These are phyloP conservation scores for Sarcophaga peregrina DNA, from an alignment of 1,140 invertebrate species.

Conservation along the genomic window DNA sequence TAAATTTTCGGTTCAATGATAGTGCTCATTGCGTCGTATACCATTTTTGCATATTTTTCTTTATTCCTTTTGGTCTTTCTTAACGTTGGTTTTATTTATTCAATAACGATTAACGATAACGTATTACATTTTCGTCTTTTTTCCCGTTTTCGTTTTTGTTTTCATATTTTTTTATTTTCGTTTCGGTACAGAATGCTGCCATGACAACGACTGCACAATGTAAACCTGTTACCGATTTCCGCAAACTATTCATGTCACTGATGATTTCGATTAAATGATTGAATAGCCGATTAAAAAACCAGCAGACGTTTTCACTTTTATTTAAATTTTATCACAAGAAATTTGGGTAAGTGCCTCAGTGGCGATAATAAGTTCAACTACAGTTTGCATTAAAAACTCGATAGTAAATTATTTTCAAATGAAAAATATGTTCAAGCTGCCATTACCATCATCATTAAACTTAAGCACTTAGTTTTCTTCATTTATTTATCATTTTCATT, in stretches of 20 bases:
- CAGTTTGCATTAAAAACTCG: neutral
- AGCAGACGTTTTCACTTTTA: slow-evolving; percentile 94
- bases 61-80: no score
- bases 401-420: neutral
- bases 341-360: slow-evolving; percentile 83
- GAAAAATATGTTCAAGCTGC: no score
- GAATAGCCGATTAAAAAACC: slow-evolving; percentile 95
- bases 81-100: no score
- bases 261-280: slow-evolving; percentile 97
- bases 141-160: neutral
- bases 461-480: neutral
- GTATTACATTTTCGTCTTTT: neutral
- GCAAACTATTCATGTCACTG: slow-evolving; percentile 97
- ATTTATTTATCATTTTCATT: neutral
- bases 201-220: slow-evolving; percentile 94
- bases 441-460: neutral
- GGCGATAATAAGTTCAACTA: neutral
- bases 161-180: neutral
- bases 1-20: no score
- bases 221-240: slow-evolving; percentile 95
- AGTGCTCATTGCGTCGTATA: no score
- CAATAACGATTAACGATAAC: neutral
- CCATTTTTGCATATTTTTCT: no score
- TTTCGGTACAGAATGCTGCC: slow-evolving; percentile 85
- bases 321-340: slow-evolving; percentile 95